Conservation (phyloP, 2,888 invertebrate species). For the Orthosia gothica region DNA sequence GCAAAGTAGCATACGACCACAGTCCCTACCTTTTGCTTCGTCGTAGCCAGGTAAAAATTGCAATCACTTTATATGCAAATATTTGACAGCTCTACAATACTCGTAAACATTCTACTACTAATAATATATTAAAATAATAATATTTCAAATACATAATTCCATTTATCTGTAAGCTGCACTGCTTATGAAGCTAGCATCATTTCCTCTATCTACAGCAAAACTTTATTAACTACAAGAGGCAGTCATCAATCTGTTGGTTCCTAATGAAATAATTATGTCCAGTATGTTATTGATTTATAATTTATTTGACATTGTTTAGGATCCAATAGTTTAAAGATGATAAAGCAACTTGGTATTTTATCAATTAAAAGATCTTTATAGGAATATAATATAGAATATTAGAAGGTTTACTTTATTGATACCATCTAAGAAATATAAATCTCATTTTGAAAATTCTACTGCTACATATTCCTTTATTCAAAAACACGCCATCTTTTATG, state of each 20-base stretch:
- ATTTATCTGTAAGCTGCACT: slow-evolving; percentile 19
- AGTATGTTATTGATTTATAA: background rate
- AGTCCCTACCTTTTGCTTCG: too few relatives aligned
- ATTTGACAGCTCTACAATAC: background rate
- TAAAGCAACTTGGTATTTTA: background rate
- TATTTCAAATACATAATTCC: slow-evolving; percentile 1
- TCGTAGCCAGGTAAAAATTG: background rate
- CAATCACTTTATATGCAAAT: slow-evolving; percentile 5
- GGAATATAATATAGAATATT: background rate
- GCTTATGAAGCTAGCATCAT: background rate
- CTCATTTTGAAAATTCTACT: too few relatives aligned
- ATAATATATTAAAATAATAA: too few relatives aligned
- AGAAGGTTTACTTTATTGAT: background rate
- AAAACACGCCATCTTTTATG: slow-evolving; percentile 45
- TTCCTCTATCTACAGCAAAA: slow-evolving; percentile 9
- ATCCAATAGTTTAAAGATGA: background rate
- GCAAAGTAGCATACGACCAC: too few relatives aligned
- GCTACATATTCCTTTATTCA: background rate
- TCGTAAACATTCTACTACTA: slow-evolving; percentile 16
- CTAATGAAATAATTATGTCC: background rate
- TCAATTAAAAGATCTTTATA: background rate
- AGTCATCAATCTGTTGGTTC: slow-evolving; percentile 9
- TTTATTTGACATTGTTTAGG: background rate
- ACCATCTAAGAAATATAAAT: background rate
- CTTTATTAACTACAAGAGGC: background rate